phyloP scores from a whole-genome alignment of 2,113 vertebrate genomes.

The Agelaius phoeniceus region DNA sequence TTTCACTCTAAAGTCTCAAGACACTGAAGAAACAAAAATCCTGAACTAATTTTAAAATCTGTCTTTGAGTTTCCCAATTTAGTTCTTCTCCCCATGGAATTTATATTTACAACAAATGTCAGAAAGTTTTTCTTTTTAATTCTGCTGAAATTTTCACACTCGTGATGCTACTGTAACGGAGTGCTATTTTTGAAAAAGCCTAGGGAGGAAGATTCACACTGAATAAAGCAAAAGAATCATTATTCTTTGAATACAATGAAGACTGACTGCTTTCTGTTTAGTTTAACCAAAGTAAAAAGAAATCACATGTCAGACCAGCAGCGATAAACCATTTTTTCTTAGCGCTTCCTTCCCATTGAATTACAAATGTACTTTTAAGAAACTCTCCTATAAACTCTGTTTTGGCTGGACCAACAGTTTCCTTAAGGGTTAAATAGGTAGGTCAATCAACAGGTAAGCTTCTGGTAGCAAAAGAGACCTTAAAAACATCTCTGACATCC shows the following conservation, averaged over 20 bases:
- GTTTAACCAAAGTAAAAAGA: background rate
- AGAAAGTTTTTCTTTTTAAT: background rate
- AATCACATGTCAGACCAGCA: background rate
- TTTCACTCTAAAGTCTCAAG: background rate
- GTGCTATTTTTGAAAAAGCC: background rate
- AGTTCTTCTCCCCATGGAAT: background rate
- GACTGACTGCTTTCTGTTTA: background rate
- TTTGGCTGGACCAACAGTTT: background rate
- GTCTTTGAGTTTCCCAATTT: background rate
- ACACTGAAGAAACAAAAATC: background rate
- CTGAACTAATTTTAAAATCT: background rate
- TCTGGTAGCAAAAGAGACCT: background rate
- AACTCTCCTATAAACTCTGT: background rate
- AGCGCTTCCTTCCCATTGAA: background rate
- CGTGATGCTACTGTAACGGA: background rate
- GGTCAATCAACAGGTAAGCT: background rate
- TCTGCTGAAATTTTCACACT: background rate
- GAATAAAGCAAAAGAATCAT: background rate
- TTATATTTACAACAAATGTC: background rate
- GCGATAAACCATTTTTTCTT: background rate
- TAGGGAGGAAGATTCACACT: background rate
- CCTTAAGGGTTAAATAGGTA: background rate
- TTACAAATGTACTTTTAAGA: background rate
- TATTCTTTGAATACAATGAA: background rate
- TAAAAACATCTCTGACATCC: background rate